Conservation (phyloP, 2,888 invertebrate genomes). For the Epiblema foenella region DNA sequence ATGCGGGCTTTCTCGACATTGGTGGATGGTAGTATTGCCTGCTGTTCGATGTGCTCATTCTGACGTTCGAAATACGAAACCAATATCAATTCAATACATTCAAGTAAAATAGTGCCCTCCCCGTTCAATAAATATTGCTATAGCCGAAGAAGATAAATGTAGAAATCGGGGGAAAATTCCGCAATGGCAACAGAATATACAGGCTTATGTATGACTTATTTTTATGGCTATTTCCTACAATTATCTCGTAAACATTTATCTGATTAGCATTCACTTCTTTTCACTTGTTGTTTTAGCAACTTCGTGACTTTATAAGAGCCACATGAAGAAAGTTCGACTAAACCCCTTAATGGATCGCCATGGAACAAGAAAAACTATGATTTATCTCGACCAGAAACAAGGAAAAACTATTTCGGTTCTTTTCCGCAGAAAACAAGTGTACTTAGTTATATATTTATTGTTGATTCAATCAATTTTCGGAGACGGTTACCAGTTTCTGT, state of each 20-base stretch:
- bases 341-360: conserved; percentile 32
- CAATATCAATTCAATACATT: no score
- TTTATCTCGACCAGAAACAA: conserved; percentile 39
- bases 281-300: conserved; percentile 34
- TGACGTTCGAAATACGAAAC: no score
- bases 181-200: no score
- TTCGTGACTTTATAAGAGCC: conserved; percentile 30
- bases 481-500: neutral
- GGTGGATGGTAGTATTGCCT: no score
- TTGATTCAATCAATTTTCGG: neutral
- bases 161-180: no score
- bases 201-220: neutral
- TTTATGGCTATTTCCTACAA: neutral
- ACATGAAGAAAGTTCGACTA: conserved; percentile 31
- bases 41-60: no score
- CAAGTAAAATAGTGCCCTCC: no score
- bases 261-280: conserved; percentile 39
- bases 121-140: no score
- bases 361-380: conserved; percentile 43
- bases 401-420: conserved; percentile 37
- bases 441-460: conserved; percentile 18
- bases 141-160: no score
- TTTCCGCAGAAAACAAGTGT: conserved; percentile 30
- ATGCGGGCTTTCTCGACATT: no score
- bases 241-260: conserved; percentile 11